phyloP scores from a whole-genome alignment of 2,797 vertebrate genomes.

The Peromyscus eremicus region DNA sequence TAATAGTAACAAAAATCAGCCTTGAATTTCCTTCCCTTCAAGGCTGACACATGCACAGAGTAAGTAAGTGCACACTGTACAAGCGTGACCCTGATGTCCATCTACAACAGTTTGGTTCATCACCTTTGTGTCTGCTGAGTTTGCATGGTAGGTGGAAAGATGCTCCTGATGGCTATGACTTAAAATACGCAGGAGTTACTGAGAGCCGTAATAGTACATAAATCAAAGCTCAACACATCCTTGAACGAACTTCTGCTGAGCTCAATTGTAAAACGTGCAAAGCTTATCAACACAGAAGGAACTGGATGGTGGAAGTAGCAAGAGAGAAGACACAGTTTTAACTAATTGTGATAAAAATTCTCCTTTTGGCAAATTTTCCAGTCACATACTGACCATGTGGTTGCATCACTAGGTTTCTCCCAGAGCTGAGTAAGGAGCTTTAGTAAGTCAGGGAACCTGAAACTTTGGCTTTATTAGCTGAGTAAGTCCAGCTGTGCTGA shows the following conservation, averaged over 20 bases:
- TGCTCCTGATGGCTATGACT: background rate
- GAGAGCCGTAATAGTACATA: background rate
- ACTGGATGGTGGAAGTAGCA: background rate
- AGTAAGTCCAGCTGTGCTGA: constrained; percentile 35
- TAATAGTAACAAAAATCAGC: background rate
- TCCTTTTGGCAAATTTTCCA: constrained; percentile 34
- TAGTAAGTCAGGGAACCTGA: background rate
- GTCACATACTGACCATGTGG: background rate
- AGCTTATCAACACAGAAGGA: background rate
- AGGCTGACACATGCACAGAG: background rate
- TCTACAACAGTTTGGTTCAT: background rate
- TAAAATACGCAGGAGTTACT: background rate
- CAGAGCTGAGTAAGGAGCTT: background rate
- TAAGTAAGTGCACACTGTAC: background rate
- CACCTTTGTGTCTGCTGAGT: background rate
- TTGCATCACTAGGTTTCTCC: background rate
- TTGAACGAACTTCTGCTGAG: background rate
- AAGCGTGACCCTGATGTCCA: background rate
- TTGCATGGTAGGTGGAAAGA: background rate
- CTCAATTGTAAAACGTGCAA: background rate
- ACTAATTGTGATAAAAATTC: constrained; percentile 25
- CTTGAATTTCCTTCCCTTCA: background rate
- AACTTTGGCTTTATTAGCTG: constrained; percentile 42
- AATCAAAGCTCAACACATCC: background rate
- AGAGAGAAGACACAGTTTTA: background rate